Base-by-base conservation (phyloP, 2,113 vertebrate genomes). In the Puma concolor region DNA sequence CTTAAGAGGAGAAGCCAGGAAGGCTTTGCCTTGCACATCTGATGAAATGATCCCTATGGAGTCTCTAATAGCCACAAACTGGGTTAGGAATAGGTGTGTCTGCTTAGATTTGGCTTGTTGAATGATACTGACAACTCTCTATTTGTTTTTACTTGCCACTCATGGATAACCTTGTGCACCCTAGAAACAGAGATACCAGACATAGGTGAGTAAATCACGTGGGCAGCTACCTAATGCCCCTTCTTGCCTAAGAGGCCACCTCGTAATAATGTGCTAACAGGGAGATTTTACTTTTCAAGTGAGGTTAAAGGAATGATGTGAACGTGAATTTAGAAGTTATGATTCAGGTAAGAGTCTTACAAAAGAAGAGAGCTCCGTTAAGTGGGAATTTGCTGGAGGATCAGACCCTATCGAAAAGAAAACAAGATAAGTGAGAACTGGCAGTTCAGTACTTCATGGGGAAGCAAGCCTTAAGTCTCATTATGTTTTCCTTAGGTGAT, bases 121-220 rank as follows among this genome's bases (percentile, higher is more conserved):
- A 97, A 84, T 93, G 67, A 77, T 79, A 96, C 95, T 98, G 16
- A 98, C 96, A 97, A 96, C 96, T 98, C 93, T 98, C 85, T 98
- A 66, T 98, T 98, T 98, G 76, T 86, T 98, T 96, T 98, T 96
- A 95, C 96, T 98, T 98, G 91, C 74, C 54, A 98, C 95, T 95
- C 92, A 17, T 97, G 97, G 96, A 97, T 93, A 3, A 77, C 0
- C 96, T 97, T 98, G 94, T 98, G 87, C 98, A 84, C 92, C 97
- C 97, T 99, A 99, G 99, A 98, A 99, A 99, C 98, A 99, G 99
- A 98, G 99, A 99, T 98, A 99, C 99, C 96, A 99, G 99, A 98
- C 99, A 99, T 99, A 99, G 99, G 99, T 99, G 99, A 99, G 99
- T 98, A 97, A 98, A 98, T 87, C 3, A 71, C 48, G 10, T 11